phyloP scores from a whole-genome alignment of 2,797 vertebrate species.

The Garrulus glandarius region DNA sequence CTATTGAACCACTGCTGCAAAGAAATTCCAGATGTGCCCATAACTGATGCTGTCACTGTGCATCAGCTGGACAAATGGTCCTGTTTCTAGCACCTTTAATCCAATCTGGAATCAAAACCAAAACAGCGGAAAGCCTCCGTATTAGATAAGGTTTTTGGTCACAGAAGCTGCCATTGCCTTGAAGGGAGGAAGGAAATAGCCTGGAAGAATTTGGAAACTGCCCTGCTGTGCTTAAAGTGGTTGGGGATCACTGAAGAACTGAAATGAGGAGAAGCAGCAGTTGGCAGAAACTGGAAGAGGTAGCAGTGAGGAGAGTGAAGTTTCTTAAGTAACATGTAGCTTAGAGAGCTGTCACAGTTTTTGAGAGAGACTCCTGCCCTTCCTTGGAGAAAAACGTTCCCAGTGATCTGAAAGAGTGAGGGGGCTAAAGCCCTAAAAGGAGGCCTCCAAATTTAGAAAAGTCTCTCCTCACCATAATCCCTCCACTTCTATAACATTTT shows the following conservation, averaged over 20 bases:
- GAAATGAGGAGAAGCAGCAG: background rate
- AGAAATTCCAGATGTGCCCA: background rate
- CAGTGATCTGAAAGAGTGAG: background rate
- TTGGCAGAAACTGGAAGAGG: constrained; percentile 1
- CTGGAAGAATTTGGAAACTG: background rate
- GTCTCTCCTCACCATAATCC: constrained; percentile 43
- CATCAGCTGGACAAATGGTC: background rate
- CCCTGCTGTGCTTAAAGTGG: background rate
- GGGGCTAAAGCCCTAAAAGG: constrained; percentile 14
- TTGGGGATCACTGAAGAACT: background rate
- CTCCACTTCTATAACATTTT: constrained; percentile 50
- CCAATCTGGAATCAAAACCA: background rate
- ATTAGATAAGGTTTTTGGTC: background rate
- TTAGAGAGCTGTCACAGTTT: constrained; percentile 18
- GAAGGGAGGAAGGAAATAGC: background rate
- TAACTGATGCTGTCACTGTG: background rate
- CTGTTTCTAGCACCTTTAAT: constrained; percentile 1
- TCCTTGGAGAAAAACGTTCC: background rate
- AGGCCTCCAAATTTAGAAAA: constrained; percentile 29
- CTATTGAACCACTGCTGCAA: background rate
- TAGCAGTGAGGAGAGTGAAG: background rate
- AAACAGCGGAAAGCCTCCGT: background rate
- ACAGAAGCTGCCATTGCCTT: background rate
- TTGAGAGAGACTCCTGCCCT: constrained; percentile 21
- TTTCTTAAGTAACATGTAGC: background rate